Base-by-base conservation (phyloP, 2,113 vertebrate genomes). In the Larimichthys crocea region DNA sequence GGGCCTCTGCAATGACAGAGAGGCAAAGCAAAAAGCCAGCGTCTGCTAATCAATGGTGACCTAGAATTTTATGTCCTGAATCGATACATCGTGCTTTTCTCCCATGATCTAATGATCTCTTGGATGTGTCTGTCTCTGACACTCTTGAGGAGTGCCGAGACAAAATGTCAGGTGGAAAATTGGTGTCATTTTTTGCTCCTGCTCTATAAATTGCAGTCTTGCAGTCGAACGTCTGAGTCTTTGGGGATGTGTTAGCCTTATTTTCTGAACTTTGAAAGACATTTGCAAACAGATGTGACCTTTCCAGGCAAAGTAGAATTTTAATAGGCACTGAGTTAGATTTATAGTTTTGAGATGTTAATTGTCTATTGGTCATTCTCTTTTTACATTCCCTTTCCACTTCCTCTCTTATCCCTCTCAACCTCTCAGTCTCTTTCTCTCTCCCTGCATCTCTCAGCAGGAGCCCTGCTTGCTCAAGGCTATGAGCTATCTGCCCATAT, bases 1-100 rank as follows among this genome's bases (percentile, higher is more conserved):
- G 16, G 56, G 61, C 55, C 76, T 26, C 10, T 1, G 50, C 77
- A 69, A 59, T 72, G 89, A 87, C 86, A 75, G 80, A 76, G 76
- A 68, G 68, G 42, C 71, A 22, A 22, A 73, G 78, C 76, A 77
- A 74, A 88, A 80, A 75, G 82, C 68, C 79, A 50, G 68, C 57
- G 77, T 73, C 78, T 82, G 70, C 84, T 80, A 88, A 92, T 94
- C 92, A 89, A 92, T 94, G 73, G 35, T 88, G 91, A 91, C 91
- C 84, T 86, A 78, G 85, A 92, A 88, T 91, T 80, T 85, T 79
- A 68, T 46, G 77, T 63, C 62, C 52, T 14, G 11, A 66, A 78
- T 90, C 92, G 7, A 94, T 93, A 52, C 42, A 66, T 79, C 85
- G 74, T 69, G 74, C 77, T 80, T 89, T 83, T 59, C 86, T 69